phyloP scores from a whole-genome alignment of 1,140 invertebrate genomes.

The Zaprionus africanus region DNA sequence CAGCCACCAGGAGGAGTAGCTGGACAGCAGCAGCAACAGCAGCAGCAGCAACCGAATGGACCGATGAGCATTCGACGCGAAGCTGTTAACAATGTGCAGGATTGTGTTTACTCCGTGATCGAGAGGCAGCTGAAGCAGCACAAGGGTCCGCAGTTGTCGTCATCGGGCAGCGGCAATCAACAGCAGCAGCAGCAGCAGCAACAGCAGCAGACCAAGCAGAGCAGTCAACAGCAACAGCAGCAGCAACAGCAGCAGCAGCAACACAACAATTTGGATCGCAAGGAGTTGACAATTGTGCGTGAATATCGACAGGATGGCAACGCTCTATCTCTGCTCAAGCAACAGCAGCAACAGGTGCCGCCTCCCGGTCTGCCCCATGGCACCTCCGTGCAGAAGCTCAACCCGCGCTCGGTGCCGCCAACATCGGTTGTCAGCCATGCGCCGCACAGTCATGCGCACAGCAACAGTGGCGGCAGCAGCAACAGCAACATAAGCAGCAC shows the following conservation, averaged over 20 bases:
- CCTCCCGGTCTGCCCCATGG: slow-evolving; percentile 55
- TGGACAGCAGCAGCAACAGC: slow-evolving; percentile 34
- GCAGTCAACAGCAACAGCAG: slow-evolving; percentile 65
- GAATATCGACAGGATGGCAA: slow-evolving; percentile 84
- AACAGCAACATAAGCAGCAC: slow-evolving; percentile 6
- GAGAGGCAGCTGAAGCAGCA: slow-evolving; percentile 76
- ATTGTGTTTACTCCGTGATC: slow-evolving; percentile 73
- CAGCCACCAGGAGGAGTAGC: slow-evolving; percentile 46
- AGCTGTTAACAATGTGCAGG: slow-evolving; percentile 74
- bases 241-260: slow-evolving; percentile 69
- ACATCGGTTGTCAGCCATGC: slow-evolving; percentile 9
- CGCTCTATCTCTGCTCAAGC: slow-evolving; percentile 53
- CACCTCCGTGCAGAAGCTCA: slow-evolving; percentile 67
- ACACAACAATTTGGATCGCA: slow-evolving; percentile 77
- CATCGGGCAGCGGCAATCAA: slow-evolving; percentile 45
- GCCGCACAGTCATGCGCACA: background rate
- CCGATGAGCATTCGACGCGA: slow-evolving; percentile 71
- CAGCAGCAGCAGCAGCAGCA: slow-evolving; percentile 60
- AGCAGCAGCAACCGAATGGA: slow-evolving; percentile 68
- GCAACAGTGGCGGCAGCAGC: slow-evolving; percentile 5
- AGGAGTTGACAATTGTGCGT: slow-evolving; percentile 85
- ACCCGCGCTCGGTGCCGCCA: slow-evolving; percentile 26
- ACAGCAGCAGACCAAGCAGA: slow-evolving; percentile 49
- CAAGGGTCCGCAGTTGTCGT: slow-evolving; percentile 30
- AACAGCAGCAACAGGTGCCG: slow-evolving; percentile 19